phyloP scores from a whole-genome alignment of 2,797 vertebrate genomes.

The Botia kubotai region DNA sequence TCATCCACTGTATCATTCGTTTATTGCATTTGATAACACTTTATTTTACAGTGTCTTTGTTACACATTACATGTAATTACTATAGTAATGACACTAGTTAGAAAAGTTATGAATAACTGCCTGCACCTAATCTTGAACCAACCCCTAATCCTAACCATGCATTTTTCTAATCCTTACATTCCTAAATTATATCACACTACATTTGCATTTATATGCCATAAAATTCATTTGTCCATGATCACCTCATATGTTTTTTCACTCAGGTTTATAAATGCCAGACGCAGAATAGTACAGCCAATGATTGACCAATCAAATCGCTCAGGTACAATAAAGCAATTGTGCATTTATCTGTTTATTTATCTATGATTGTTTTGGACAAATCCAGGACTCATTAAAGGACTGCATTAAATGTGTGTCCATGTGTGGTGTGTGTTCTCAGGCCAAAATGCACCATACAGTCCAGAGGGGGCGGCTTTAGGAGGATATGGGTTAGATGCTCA shows the following conservation, averaged over 20 bases:
- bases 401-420: neutral
- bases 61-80: too few relatives aligned
- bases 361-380: neutral
- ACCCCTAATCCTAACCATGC: too few relatives aligned
- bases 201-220: neutral
- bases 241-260: neutral
- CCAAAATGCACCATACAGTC: slow-evolving; percentile 85
- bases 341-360: neutral
- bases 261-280: slow-evolving; percentile 92
- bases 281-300: slow-evolving; percentile 93
- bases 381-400: neutral
- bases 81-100: too few relatives aligned
- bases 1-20: too few relatives aligned
- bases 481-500: slow-evolving; percentile 85
- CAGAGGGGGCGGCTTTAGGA: slow-evolving; percentile 83
- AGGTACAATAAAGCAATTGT: slow-evolving; percentile 73
- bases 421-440: slow-evolving; percentile 70
- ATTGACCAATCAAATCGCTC: slow-evolving; percentile 94
- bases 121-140: too few relatives aligned
- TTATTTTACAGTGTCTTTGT: too few relatives aligned
- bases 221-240: neutral
- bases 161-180: neutral
- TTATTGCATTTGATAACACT: too few relatives aligned
- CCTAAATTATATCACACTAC: neutral
- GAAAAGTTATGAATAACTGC: too few relatives aligned